Conservation (phyloP, 2,888 invertebrate genomes). For the Rotaria socialis region DNA sequence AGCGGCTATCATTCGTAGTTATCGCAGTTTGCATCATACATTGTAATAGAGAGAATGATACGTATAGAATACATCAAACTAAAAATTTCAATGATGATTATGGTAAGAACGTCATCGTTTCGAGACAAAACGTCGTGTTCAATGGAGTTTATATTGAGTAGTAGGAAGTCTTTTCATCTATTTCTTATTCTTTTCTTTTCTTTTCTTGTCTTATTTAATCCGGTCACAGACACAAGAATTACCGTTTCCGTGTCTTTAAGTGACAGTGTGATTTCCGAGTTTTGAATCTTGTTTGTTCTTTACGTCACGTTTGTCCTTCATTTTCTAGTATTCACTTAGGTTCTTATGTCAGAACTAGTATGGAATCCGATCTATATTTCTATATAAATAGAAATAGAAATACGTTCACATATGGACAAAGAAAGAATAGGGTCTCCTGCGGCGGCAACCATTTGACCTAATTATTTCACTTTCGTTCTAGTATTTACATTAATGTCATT, state of each 20-base stretch:
- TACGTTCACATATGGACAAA: neutral
- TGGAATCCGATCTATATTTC: neutral
- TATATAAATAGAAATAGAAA: neutral
- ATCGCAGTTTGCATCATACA: neutral
- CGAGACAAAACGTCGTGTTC: neutral
- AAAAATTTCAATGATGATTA: neutral
- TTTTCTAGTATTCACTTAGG: neutral
- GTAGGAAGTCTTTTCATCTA: neutral
- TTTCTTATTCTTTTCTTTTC: neutral
- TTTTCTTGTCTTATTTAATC: neutral
- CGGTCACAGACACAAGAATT: conserved; percentile 7
- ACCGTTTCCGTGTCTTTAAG: conserved; percentile 5
- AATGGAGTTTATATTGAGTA: neutral
- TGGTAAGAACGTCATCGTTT: neutral
- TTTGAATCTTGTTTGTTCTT: neutral
- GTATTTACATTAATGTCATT: neutral
- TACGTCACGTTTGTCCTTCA: neutral
- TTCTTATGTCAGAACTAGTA: neutral
- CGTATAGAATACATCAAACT: neutral
- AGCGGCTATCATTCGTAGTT: neutral
- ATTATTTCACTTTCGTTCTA: conserved; percentile 1
- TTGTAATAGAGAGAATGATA: neutral
- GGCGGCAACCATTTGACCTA: conserved; percentile 5
- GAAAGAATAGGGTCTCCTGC: neutral
- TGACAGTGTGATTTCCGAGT: conserved; percentile 11